These are phyloP conservation scores for Opisthocomus hoazin DNA, from an alignment of 2,113 vertebrate genomes.

Conservation along the genomic window DNA sequence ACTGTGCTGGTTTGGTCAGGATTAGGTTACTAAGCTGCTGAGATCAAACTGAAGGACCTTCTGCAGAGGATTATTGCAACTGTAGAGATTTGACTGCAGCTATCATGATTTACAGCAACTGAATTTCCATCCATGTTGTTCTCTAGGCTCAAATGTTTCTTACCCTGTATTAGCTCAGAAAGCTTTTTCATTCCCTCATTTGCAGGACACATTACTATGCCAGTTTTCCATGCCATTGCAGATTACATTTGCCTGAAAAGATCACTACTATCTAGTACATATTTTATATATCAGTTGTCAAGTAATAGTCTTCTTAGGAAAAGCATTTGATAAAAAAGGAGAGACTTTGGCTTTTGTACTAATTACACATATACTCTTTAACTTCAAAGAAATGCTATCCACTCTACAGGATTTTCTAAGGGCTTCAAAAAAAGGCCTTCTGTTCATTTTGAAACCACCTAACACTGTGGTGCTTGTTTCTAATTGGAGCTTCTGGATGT, in stretches of 20 bases:
- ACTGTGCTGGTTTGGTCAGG: background rate
- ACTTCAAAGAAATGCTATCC: background rate
- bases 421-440: background rate
- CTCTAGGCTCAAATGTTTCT: background rate
- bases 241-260: constrained; percentile 2
- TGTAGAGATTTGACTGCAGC: background rate
- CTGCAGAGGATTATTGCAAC: background rate
- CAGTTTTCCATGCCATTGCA: background rate
- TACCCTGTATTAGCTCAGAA: background rate
- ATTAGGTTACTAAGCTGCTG: constrained; percentile 28
- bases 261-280: background rate
- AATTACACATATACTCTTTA: background rate
- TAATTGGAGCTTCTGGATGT: background rate
- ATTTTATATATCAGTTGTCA: background rate
- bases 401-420: background rate
- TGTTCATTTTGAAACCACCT: background rate
- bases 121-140: background rate
- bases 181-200: background rate
- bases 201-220: background rate
- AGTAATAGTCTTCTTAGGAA: background rate
- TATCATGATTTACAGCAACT: background rate
- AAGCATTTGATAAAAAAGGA: background rate
- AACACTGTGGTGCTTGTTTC: background rate
- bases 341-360: background rate
- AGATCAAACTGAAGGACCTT: constrained; percentile 6